Percentiles rank a stretch among this genome's conserved stretches.
phyloP scores from a whole-genome alignment of 2,888 invertebrate genomes.

The Mythimna lalbum region DNA sequence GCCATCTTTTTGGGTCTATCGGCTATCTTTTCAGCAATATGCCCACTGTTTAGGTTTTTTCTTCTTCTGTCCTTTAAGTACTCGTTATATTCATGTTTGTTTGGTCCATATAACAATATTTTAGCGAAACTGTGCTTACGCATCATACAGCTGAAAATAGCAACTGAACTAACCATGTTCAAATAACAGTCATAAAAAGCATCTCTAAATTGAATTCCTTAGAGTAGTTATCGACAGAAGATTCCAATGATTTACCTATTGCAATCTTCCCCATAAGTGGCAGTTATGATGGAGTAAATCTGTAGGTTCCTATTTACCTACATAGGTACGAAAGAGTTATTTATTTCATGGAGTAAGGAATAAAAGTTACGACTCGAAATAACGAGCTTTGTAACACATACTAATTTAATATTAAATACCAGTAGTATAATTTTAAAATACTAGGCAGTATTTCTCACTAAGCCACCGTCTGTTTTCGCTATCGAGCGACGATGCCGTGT shows the following conservation, averaged over 20 bases:
- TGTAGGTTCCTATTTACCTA: neutral
- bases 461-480: neutral
- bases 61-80: too few species aligned
- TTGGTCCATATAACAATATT: neutral
- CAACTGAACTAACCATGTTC: neutral
- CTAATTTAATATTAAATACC: neutral
- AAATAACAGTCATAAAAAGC: conserved; percentile 10
- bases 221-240: neutral
- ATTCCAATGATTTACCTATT: neutral
- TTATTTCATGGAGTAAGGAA: neutral
- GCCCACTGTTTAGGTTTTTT: neutral
- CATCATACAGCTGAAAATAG: conserved; percentile 7
- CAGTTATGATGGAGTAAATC: neutral
- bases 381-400: neutral
- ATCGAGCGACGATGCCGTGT: neutral
- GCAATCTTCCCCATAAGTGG: neutral
- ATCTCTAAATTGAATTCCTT: conserved; percentile 11
- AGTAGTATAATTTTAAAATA: neutral
- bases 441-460: neutral
- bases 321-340: neutral
- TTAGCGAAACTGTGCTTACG: neutral
- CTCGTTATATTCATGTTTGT: neutral
- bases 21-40: too few species aligned
- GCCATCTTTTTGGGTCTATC: too few species aligned
- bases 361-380: neutral